A percentile compares a stretch with the other conserved stretches of the same genome.
Conservation (phyloP, 1,140 invertebrate species). For the Hylyphantes graminicola region DNA sequence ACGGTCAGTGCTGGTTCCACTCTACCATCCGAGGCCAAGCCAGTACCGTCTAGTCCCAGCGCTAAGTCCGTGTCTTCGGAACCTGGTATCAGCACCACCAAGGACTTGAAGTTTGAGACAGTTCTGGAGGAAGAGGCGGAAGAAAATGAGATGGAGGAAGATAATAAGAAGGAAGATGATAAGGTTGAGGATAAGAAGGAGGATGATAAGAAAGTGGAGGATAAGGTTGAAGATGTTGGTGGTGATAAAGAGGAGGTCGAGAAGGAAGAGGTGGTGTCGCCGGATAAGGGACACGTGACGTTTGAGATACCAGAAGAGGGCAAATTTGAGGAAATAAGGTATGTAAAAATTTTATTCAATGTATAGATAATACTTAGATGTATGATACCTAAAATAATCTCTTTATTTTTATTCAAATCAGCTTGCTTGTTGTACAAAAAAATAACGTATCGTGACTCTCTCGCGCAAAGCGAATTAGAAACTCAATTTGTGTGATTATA, state of each 20-base stretch:
- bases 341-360: too few species aligned
- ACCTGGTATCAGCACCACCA: conserved; percentile 30
- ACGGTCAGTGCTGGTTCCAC: conserved; percentile 42
- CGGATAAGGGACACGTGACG: conserved; percentile 36
- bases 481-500: too few species aligned
- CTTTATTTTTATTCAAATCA: too few species aligned
- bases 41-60: conserved; percentile 14
- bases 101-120: conserved; percentile 43
- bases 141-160: conserved; percentile 5
- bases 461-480: too few species aligned
- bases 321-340: neutral
- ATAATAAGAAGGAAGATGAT: too few species aligned
- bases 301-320: conserved; percentile 17
- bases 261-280: neutral
- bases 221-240: neutral
- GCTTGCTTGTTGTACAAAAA: too few species aligned
- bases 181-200: too few species aligned
- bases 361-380: too few species aligned
- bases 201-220: neutral
- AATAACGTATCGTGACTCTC: too few species aligned
- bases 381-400: too few species aligned
- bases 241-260: neutral
- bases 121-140: conserved; percentile 38
- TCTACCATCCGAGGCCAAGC: neutral
- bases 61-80: conserved; percentile 49